A percentile compares a stretch with the other conserved stretches of the same genome.
These are phyloP conservation scores for Geotrypetes seraphini DNA, from an alignment of 2,797 vertebrate genomes.

Conservation along the genomic window DNA sequence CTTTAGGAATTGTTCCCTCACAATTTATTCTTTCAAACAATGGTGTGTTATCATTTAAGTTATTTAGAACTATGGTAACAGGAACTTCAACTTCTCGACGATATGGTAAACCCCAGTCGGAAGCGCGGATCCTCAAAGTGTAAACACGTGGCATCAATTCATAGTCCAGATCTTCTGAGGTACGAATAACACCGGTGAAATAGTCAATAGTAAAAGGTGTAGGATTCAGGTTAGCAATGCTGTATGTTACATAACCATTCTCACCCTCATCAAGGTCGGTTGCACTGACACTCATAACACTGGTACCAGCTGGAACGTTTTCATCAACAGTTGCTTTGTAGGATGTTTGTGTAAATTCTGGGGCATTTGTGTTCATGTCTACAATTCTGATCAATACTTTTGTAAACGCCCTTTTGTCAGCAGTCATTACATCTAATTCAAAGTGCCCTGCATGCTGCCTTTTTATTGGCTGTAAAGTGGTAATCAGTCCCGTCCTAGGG, in stretches of 20 bases:
- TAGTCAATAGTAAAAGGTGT: slow-evolving; percentile 89
- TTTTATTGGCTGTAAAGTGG: slow-evolving; percentile 70
- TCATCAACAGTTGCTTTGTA: slow-evolving; percentile 87
- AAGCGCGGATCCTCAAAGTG: slow-evolving; percentile 79
- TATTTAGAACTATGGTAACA: slow-evolving; percentile 80
- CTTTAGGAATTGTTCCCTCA: slow-evolving; percentile 82
- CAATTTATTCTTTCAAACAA: slow-evolving; percentile 94
- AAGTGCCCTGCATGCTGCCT: slow-evolving; percentile 61
- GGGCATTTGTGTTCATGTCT: slow-evolving; percentile 83
- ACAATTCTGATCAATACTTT: slow-evolving; percentile 78
- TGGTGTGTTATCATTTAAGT: slow-evolving; percentile 93
- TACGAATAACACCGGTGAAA: slow-evolving; percentile 84
- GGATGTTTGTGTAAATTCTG: slow-evolving; percentile 83
- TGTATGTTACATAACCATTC: slow-evolving; percentile 94
- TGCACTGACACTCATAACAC: slow-evolving; percentile 74
- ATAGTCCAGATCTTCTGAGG: slow-evolving; percentile 83
- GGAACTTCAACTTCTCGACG: slow-evolving; percentile 84
- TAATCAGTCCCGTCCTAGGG: slow-evolving; percentile 82
- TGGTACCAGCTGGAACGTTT: slow-evolving; percentile 74
- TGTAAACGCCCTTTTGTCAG: slow-evolving; percentile 70
- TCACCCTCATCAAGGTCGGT: slow-evolving; percentile 83
- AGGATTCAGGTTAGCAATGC: slow-evolving; percentile 76
- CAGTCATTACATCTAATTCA: slow-evolving; percentile 82
- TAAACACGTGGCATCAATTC: slow-evolving; percentile 96
- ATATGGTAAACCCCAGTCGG: slow-evolving; percentile 91